phyloP scores from a whole-genome alignment of 2,113 vertebrate genomes.

The Erythrocercus mccallii region DNA sequence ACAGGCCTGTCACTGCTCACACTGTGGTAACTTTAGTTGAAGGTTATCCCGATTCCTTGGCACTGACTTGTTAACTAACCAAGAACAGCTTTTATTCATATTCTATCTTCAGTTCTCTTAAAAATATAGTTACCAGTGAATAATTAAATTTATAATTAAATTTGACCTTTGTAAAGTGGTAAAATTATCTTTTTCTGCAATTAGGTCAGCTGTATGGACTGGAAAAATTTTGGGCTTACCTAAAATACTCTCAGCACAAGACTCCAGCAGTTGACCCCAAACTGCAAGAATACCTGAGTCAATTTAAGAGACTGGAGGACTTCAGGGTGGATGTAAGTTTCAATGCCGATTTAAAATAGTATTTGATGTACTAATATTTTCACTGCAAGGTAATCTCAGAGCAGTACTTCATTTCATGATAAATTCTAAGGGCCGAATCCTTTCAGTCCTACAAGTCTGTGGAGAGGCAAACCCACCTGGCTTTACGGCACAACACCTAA shows the following conservation, averaged over 20 bases:
- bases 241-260: conserved; percentile 89
- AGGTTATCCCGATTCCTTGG: neutral
- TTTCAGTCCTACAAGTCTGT: neutral
- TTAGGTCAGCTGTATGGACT: conserved; percentile 95
- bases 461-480: neutral
- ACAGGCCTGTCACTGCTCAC: neutral
- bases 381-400: neutral
- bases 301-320: conserved; percentile 94
- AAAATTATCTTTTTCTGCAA: conserved; percentile 5
- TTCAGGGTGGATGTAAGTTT: conserved; percentile 91
- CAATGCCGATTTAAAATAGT: neutral
- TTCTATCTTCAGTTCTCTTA: neutral
- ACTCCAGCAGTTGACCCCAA: conserved; percentile 83
- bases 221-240: conserved; percentile 98
- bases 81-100: neutral
- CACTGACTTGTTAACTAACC: neutral
- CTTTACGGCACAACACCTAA: neutral
- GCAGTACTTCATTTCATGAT: neutral
- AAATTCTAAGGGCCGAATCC: neutral
- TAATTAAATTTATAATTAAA: neutral
- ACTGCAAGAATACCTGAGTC: conserved; percentile 87
- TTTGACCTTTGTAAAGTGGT: neutral
- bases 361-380: neutral
- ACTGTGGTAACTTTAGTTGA: neutral
- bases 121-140: neutral